Conservation (phyloP, 1,140 invertebrate genomes). For the Hyphantria cunea region DNA sequence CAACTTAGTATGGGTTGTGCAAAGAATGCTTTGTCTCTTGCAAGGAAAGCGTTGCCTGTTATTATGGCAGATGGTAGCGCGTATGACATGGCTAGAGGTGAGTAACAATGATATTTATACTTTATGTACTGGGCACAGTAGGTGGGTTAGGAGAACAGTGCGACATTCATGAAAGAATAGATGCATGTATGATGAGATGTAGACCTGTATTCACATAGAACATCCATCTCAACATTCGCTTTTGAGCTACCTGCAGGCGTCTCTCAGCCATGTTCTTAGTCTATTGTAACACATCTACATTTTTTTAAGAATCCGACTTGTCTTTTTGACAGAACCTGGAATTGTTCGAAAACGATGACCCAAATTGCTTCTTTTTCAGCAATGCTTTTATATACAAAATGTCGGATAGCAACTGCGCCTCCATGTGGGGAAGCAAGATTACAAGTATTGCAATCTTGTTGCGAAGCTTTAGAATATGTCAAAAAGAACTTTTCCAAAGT, state of each 20-base stretch:
- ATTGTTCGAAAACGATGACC: not conserved
- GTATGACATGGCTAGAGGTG: constrained; percentile 89
- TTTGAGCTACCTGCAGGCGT: too few relatives aligned
- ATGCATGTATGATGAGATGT: too few relatives aligned
- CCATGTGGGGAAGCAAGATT: constrained; percentile 75
- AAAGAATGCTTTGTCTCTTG: constrained; percentile 86
- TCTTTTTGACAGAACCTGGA: too few relatives aligned
- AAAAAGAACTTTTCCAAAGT: constrained; percentile 87
- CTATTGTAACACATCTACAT: too few relatives aligned
- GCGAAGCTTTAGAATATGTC: constrained; percentile 85
- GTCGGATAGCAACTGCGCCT: constrained; percentile 84
- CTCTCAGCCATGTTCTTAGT: too few relatives aligned
- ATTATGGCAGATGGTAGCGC: constrained; percentile 91
- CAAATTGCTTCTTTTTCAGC: constrained; percentile 53
- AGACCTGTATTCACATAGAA: too few relatives aligned
- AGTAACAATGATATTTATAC: not conserved
- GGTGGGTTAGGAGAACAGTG: too few relatives aligned
- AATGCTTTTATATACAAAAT: constrained; percentile 85
- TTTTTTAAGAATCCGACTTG: too few relatives aligned
- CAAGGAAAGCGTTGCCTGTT: constrained; percentile 86
- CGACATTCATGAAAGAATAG: too few relatives aligned
- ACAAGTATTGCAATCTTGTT: constrained; percentile 83
- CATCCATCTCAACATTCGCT: too few relatives aligned
- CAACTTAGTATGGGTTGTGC: constrained; percentile 88
- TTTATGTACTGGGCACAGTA: too few relatives aligned